phyloP scores from a whole-genome alignment of 1,140 invertebrate genomes.

The Holcopasites calliopsidis region DNA sequence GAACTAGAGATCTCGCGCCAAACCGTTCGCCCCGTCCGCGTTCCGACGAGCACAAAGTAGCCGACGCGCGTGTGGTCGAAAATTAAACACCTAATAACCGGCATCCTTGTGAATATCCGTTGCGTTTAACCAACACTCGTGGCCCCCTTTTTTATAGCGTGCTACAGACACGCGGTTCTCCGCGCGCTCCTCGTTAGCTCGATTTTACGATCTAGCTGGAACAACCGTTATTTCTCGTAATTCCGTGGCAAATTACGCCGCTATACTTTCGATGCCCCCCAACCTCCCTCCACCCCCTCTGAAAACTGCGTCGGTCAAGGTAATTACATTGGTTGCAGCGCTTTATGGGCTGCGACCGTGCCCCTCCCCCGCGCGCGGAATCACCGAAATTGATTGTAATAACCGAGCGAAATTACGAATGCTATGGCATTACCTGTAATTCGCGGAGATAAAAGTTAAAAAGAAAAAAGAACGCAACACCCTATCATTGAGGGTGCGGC shows the following conservation, averaged over 20 bases:
- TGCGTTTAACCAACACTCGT: constrained; percentile 61
- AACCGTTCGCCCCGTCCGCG: neutral
- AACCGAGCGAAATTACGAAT: constrained; percentile 37
- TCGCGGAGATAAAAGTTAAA: neutral
- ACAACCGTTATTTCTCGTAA: constrained; percentile 65
- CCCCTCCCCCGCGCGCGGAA: neutral
- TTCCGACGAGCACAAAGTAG: constrained; percentile 10
- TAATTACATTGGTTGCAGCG: constrained; percentile 41
- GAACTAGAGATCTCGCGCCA: too few relatives aligned
- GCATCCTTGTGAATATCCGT: constrained; percentile 54
- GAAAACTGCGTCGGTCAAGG: constrained; percentile 18
- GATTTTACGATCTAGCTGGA: constrained; percentile 70
- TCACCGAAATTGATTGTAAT: constrained; percentile 45
- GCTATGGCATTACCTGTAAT: constrained; percentile 27
- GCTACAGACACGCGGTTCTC: constrained; percentile 52
- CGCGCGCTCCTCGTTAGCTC: constrained; percentile 67
- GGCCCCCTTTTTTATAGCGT: constrained; percentile 59
- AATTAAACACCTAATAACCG: constrained; percentile 68
- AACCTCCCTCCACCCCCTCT: too few relatives aligned
- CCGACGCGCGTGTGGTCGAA: constrained; percentile 61
- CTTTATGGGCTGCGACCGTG: constrained; percentile 37
- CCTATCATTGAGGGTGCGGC: neutral
- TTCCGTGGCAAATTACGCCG: constrained; percentile 59
- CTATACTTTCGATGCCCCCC: constrained; percentile 28
- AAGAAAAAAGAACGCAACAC: neutral